Evolutionary conservation across 2,888 invertebrate genomes (phyloP), one percentile per base, ranked within the genome.

Genomic region (Idaea aversata): DNA sequence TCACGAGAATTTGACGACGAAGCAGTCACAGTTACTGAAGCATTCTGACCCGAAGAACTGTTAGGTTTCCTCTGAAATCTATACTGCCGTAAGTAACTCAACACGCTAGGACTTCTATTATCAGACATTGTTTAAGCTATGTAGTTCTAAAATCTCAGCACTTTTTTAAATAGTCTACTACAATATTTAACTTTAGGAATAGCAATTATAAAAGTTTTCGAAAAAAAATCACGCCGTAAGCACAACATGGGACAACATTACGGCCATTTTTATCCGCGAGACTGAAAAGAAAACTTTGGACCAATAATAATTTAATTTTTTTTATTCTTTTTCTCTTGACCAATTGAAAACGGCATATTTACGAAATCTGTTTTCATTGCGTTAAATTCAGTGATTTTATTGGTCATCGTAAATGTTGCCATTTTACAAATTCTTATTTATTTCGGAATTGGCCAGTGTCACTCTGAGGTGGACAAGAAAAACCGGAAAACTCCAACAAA

Each of bases 31-130:
- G 85, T 87, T 67, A 88, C 82, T 70, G 85, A 80, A 75, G 82
- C 84, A 74, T 86, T 85, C 64, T 84, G 74, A 67, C 86, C 86
- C 80, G 83, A 81, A 77, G 84, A 72, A 70, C 72, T 88, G 77
- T 82, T 89, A 62, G 91, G 90, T 88, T 94, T 95, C 85, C 94
- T 95, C 84, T 95, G 95, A 85, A 95, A 95, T 79, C 95, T 94
- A 83, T 95, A 96, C 82, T 94, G 95, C 77, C 95, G 93, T 75
- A 96, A 90, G 86, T 95, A 94, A 85, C 94, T 94, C 80, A 95
- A 87, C 76, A 94, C 88, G 83, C 93, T 94, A 63, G 94, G 94
- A 79, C 94, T 94, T 76, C 87, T 88, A 76, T 86, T 86, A 77
- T 92, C 88, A 72, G 92, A 90, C 93, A 93, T 93, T 73, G 80